Evolutionary conservation across 1,140 invertebrate species (phyloP).

Genomic region (Drosophila kohkoa): DNA sequence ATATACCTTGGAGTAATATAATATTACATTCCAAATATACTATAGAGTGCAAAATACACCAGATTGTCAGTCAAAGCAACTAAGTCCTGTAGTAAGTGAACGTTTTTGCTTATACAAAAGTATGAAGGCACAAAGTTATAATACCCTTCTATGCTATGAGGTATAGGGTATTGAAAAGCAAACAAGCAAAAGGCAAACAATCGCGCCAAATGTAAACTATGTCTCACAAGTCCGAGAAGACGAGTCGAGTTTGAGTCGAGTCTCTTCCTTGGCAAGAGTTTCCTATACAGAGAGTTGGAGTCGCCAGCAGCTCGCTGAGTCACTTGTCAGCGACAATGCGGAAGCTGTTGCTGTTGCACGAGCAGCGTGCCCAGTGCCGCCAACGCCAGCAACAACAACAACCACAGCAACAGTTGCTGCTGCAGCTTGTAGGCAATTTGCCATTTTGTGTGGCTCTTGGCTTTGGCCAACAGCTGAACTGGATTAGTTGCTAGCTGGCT

Average conservation of each 20-base stretch:
- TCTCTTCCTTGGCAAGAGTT: not conserved
- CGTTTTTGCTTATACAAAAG: too few species aligned
- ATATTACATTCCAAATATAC: too few species aligned
- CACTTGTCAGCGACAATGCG: slow-evolving; percentile 76
- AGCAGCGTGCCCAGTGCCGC: slow-evolving; percentile 46
- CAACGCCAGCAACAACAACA: slow-evolving; percentile 57
- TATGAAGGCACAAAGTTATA: too few species aligned
- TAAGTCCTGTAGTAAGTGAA: too few species aligned
- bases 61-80: too few species aligned
- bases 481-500: slow-evolving; percentile 67
- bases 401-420: slow-evolving; percentile 24
- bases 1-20: too few species aligned
- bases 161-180: not conserved
- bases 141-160: too few species aligned
- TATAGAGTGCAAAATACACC: too few species aligned
- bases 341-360: slow-evolving; percentile 52
- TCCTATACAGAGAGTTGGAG: not conserved
- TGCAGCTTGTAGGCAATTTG: slow-evolving; percentile 70
- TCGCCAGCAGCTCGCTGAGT: slow-evolving; percentile 40
- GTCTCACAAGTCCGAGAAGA: slow-evolving; percentile 21
- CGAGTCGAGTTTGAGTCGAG: not conserved
- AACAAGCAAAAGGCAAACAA: slow-evolving; percentile 57
- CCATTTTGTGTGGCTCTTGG: slow-evolving; percentile 58
- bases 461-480: slow-evolving; percentile 72
- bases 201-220: slow-evolving; percentile 66